phyloP scores from a whole-genome alignment of 2,888 invertebrate species.

The Anthophora plumipes region DNA sequence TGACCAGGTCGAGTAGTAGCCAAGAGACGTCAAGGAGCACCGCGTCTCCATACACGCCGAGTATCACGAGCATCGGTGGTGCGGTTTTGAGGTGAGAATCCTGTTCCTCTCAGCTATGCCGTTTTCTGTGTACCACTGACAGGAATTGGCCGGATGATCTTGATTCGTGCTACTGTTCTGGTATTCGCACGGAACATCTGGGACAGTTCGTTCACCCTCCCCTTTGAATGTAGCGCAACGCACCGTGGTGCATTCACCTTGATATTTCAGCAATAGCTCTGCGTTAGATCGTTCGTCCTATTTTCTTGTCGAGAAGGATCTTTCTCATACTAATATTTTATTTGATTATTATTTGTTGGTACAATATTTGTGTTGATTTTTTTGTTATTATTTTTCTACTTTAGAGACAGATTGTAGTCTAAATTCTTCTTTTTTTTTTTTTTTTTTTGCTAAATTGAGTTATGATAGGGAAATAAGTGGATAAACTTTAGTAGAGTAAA shows the following conservation, averaged over 20 bases:
- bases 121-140: background rate
- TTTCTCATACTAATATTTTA: too few relatives aligned
- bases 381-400: too few relatives aligned
- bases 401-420: too few relatives aligned
- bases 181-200: constrained; percentile 33
- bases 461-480: too few relatives aligned
- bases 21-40: constrained; percentile 77
- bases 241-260: constrained; percentile 30
- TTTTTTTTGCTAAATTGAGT: too few relatives aligned
- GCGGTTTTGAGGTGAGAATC: constrained; percentile 86
- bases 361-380: background rate
- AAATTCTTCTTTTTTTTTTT: too few relatives aligned
- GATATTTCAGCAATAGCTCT: constrained; percentile 4
- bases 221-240: constrained; percentile 1
- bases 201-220: constrained; percentile 39
- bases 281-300: background rate
- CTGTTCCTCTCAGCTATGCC: constrained; percentile 31
- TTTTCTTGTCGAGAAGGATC: background rate
- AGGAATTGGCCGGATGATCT: constrained; percentile 35
- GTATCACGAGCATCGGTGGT: constrained; percentile 89
- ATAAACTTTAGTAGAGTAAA: too few relatives aligned
- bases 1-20: constrained; percentile 78
- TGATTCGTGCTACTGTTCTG: constrained; percentile 26
- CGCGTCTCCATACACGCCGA: constrained; percentile 84
- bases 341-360: background rate